Evolutionary conservation across 2,113 vertebrate genomes (phyloP).

Genomic region (Elaphurus davidianus): DNA sequence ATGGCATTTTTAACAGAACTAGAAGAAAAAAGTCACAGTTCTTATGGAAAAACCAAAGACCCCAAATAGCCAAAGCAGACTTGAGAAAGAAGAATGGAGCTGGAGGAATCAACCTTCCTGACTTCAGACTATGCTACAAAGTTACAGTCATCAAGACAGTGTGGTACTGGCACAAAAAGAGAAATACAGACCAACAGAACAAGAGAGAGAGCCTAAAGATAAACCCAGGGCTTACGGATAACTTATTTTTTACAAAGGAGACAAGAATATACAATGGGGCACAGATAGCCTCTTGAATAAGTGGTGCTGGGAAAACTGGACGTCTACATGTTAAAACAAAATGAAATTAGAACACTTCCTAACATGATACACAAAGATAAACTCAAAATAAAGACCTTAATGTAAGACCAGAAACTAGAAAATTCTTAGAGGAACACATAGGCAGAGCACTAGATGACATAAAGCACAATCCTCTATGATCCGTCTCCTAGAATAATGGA

Average conservation of each 20-base stretch:
- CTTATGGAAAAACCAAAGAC: not conserved
- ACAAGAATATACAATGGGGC: not conserved
- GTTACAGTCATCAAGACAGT: not conserved
- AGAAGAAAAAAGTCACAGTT: not conserved
- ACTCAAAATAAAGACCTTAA: not conserved
- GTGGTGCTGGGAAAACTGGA: not conserved
- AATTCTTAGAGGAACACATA: not conserved
- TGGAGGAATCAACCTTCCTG: not conserved
- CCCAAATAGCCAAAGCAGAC: not conserved
- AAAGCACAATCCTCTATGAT: not conserved
- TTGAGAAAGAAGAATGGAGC: not conserved
- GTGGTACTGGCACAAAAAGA: not conserved
- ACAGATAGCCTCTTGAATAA: not conserved
- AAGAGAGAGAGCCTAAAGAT: not conserved
- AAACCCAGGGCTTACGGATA: not conserved
- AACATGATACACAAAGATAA: not conserved
- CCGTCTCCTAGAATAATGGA: not conserved
- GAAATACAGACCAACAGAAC: not conserved
- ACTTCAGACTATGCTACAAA: not conserved
- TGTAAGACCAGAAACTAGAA: not conserved
- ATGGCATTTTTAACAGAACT: not conserved
- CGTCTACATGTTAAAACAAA: accelerated
- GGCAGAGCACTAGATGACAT: not conserved
- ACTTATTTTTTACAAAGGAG: not conserved
- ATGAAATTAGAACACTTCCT: not conserved